A percentile compares a stretch with the other conserved stretches of the same genome.
phyloP scores from a whole-genome alignment of 2,113 vertebrate species.

The Meles meles region DNA sequence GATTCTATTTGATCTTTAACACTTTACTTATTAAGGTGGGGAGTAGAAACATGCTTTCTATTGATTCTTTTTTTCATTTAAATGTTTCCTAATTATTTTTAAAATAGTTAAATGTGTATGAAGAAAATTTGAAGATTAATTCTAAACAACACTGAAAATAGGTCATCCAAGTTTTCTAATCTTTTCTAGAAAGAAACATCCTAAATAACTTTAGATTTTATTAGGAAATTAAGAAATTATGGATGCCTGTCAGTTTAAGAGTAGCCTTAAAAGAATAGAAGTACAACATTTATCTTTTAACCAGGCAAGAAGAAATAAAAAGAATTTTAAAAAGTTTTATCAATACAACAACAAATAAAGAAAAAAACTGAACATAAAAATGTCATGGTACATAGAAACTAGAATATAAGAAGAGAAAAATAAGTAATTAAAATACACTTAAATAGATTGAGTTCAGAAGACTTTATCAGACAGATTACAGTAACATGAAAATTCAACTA shows the following conservation, averaged over 20 bases:
- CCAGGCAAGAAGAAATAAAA: not conserved
- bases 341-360: not conserved
- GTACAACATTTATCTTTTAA: not conserved
- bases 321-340: not conserved
- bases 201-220: not conserved
- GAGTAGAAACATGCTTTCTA: not conserved
- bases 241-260: not conserved
- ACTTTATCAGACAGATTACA: not conserved
- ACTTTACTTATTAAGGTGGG: not conserved
- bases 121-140: not conserved
- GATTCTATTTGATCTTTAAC: not conserved
- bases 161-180: not conserved
- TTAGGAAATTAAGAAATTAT: not conserved
- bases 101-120: not conserved
- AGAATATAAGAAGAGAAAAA: not conserved
- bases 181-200: not conserved
- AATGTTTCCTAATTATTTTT: not conserved
- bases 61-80: not conserved
- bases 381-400: not conserved
- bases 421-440: not conserved
- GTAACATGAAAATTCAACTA: not conserved
- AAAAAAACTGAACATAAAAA: not conserved
- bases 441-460: not conserved
- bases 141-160: not conserved
- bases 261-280: not conserved